These are phyloP conservation scores for Gryon sp. DNA, from an alignment of 1,140 invertebrate genomes.

Conservation along the genomic window DNA sequence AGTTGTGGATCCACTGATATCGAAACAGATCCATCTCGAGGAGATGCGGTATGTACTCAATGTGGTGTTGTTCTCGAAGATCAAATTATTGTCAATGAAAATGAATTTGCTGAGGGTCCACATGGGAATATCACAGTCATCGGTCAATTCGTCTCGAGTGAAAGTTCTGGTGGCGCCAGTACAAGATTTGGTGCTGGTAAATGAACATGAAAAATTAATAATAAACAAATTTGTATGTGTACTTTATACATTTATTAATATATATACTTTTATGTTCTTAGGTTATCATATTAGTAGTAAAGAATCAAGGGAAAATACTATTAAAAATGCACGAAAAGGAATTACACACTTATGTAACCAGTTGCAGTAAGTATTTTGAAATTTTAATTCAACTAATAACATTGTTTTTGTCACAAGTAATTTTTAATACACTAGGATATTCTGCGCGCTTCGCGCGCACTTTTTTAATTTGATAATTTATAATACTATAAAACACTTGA, in stretches of 20 bases:
- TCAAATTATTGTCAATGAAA: conserved; percentile 96
- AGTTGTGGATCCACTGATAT: conserved; percentile 97
- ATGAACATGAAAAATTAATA: conserved; percentile 17
- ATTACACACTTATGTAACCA: conserved; percentile 90
- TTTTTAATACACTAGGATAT: too few species aligned
- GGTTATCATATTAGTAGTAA: conserved; percentile 90
- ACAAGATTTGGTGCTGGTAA: conserved; percentile 85
- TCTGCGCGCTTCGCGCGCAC: too few species aligned
- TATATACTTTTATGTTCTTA: conserved; percentile 67
- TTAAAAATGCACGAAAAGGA: conserved; percentile 91
- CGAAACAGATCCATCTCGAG: conserved; percentile 93
- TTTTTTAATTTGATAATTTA: too few species aligned
- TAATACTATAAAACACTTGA: too few species aligned
- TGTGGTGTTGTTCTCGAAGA: conserved; percentile 98
- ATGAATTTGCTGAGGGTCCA: conserved; percentile 96
- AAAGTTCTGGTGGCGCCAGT: conserved; percentile 89
- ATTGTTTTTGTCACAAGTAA: too few species aligned
- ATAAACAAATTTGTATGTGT: not conserved
- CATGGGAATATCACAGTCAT: conserved; percentile 92
- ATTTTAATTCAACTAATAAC: conserved; percentile 9
- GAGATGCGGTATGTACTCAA: conserved; percentile 96
- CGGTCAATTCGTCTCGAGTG: conserved; percentile 95
- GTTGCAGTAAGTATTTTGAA: conserved; percentile 79
- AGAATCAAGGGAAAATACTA: conserved; percentile 94
- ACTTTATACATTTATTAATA: not conserved